Conservation (phyloP, 1,140 invertebrate species). For the Drosophila tsacasi region DNA sequence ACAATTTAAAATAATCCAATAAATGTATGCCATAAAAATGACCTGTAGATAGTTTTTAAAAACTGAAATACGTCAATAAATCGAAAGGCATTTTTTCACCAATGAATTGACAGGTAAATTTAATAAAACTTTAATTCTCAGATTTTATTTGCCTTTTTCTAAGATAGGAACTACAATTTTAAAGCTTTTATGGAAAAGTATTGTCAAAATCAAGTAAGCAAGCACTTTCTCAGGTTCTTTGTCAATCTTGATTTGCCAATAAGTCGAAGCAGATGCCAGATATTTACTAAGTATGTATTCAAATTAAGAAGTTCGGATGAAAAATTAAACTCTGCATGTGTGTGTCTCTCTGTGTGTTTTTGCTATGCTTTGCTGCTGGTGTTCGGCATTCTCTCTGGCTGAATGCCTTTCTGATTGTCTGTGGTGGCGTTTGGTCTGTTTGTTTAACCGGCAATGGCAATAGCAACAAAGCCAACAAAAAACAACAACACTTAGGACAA, state of each 20-base stretch:
- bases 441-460: slow-evolving; percentile 46
- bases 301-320: slow-evolving; percentile 37
- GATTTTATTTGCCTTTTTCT: background rate
- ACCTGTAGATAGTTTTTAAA: background rate
- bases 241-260: background rate
- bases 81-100: background rate
- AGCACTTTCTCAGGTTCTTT: background rate
- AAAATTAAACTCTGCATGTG: background rate
- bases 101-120: background rate
- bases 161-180: background rate
- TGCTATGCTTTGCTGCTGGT: slow-evolving; percentile 26
- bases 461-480: slow-evolving; percentile 35
- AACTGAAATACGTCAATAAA: background rate
- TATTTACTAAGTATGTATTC: slow-evolving; percentile 61
- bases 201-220: background rate
- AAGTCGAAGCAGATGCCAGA: background rate
- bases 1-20: background rate
- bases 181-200: slow-evolving; percentile 1
- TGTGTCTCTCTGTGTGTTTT: slow-evolving; percentile 3
- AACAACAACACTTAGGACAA: slow-evolving; percentile 14
- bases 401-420: slow-evolving; percentile 62
- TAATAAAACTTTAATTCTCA: too few relatives aligned
- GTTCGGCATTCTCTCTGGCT: slow-evolving; percentile 47
- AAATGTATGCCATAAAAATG: background rate
- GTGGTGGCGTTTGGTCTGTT: slow-evolving; percentile 58